Evolutionary conservation across 2,113 vertebrate species (phyloP).

Genomic region (Hydropotes inermis): DNA sequence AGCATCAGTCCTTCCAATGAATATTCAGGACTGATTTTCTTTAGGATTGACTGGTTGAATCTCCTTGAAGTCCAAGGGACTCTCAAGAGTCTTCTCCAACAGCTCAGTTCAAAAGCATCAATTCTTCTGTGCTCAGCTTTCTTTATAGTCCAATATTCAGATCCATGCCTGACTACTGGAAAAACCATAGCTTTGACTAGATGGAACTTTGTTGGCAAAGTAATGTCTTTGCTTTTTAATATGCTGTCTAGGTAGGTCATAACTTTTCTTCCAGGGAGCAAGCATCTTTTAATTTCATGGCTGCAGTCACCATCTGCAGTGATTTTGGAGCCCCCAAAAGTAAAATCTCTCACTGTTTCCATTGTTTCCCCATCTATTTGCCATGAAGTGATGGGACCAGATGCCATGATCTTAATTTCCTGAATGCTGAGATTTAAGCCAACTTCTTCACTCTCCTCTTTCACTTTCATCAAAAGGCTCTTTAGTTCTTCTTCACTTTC

Average conservation of each 20-base stretch:
- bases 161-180: background rate
- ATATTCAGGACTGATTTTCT: background rate
- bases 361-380: background rate
- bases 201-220: background rate
- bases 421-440: background rate
- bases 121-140: background rate
- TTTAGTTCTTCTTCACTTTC: background rate
- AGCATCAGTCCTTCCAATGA: background rate
- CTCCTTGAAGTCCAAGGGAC: background rate
- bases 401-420: background rate
- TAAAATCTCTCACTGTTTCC: background rate
- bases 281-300: background rate
- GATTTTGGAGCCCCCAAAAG: background rate
- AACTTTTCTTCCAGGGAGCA: background rate
- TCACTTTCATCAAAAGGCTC: background rate
- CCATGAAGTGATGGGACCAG: background rate
- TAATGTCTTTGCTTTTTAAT: background rate
- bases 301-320: background rate
- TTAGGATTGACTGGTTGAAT: background rate
- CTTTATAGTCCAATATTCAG: background rate
- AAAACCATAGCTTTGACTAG: background rate
- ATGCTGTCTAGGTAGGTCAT: background rate
- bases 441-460: background rate
- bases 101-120: background rate
- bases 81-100: background rate